Evolutionary conservation across 64 coral and sea anemone species (phyloP).

Genomic region (Montipora cactus): DNA sequence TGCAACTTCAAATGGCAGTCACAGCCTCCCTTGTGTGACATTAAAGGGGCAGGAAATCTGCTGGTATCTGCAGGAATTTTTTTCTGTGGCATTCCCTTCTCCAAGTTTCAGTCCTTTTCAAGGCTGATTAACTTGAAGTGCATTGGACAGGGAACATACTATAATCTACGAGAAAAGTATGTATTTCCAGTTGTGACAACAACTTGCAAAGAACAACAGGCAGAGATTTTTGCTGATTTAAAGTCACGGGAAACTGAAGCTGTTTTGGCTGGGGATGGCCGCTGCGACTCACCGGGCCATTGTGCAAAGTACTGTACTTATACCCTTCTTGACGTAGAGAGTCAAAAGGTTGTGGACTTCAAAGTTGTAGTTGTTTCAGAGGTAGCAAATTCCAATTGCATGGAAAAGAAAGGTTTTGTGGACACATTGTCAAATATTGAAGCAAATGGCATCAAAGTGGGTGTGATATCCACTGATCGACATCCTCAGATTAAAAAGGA

Average conservation of each 20-base stretch:
- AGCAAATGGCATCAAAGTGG: constrained; percentile 12
- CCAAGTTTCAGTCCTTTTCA: constrained; percentile 41
- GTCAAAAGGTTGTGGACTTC: constrained; percentile 57
- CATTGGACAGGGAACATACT: constrained; percentile 28
- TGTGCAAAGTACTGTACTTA: constrained; percentile 55
- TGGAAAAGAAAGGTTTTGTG: constrained; percentile 67
- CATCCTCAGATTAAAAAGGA: constrained; percentile 51
- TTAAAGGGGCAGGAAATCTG: constrained; percentile 43
- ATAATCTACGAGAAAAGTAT: constrained; percentile 26
- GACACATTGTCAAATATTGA: constrained; percentile 28
- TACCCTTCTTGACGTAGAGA: constrained; percentile 40
- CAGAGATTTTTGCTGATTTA: constrained; percentile 19
- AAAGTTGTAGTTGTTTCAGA: constrained; percentile 36
- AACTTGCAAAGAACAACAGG: constrained; percentile 23
- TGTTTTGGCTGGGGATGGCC: constrained; percentile 59
- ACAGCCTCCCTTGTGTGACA: constrained; percentile 11
- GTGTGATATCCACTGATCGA: constrained; percentile 47
- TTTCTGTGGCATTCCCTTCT: constrained; percentile 33
- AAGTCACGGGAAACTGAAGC: constrained; percentile 5
- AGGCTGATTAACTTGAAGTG: constrained; percentile 29
- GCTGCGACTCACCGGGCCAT: constrained; percentile 45
- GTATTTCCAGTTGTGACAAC: constrained; percentile 30
- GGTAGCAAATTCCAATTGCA: constrained; percentile 51
- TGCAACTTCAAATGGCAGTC: constrained; percentile 49
- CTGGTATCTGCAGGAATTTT: constrained; percentile 13